These are phyloP conservation scores for Lipophrys pholis DNA, from an alignment of 2,113 vertebrate genomes.

Conservation along the genomic window DNA sequence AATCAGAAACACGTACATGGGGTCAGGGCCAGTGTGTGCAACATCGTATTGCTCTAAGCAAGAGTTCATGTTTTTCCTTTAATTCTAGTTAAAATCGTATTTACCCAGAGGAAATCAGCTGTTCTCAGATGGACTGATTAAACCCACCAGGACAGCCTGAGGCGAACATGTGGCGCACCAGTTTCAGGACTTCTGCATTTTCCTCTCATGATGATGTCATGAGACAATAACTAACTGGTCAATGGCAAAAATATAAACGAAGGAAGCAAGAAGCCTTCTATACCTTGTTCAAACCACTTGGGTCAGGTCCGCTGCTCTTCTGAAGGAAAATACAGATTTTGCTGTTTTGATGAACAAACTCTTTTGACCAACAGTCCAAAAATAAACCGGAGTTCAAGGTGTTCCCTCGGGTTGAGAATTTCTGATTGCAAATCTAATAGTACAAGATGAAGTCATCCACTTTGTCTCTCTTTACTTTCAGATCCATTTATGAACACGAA, in stretches of 20 bases:
- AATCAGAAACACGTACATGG: constrained; percentile 15
- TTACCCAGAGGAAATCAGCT: background rate
- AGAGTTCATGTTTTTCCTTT: constrained; percentile 3
- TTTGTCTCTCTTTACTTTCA: background rate
- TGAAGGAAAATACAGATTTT: background rate
- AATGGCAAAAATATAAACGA: background rate
- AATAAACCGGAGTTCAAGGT: background rate
- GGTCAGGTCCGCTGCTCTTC: background rate
- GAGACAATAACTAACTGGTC: background rate
- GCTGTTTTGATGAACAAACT: background rate
- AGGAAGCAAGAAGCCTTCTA: background rate
- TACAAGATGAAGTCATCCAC: background rate
- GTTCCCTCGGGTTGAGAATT: background rate
- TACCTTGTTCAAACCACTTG: background rate
- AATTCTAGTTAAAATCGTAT: constrained; percentile 6
- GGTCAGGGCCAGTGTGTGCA: constrained; percentile 2
- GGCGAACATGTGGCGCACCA: background rate
- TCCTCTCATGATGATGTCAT: background rate
- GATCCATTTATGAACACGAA: background rate
- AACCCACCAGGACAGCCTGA: constrained; percentile 12
- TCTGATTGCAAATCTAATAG: background rate
- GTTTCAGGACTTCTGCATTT: background rate
- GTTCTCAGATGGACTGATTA: constrained; percentile 27
- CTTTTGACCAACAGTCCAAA: background rate
- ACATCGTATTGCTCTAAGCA: constrained; percentile 4